Evolutionary conservation across 2,113 vertebrate species (phyloP).

Genomic region (Pachypanchax playfairii): DNA sequence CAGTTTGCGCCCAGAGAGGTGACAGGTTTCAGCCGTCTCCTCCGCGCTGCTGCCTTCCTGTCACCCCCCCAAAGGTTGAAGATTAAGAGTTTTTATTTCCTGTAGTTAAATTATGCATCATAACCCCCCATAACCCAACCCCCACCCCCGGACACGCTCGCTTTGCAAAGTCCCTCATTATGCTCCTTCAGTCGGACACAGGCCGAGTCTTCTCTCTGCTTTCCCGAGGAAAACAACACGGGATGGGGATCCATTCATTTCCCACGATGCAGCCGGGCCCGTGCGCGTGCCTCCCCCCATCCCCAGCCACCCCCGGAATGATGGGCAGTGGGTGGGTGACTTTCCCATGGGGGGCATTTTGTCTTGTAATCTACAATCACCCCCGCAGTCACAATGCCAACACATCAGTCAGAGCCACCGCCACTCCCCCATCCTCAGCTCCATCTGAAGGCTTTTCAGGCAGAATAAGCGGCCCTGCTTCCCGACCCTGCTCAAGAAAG

Average conservation of each 20-base stretch:
- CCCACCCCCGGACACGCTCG: constrained; percentile 27
- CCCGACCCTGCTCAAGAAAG: constrained; percentile 57
- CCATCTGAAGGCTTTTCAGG: constrained; percentile 44
- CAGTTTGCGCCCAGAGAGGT: constrained; percentile 66
- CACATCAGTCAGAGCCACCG: constrained; percentile 67
- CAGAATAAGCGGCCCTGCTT: constrained; percentile 42
- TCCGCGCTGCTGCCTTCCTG: constrained; percentile 52
- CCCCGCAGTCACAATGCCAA: constrained; percentile 58
- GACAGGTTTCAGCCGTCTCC: constrained; percentile 69
- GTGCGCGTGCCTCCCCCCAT: constrained; percentile 15
- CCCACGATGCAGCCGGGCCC: constrained; percentile 55
- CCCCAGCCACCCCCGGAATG: constrained; percentile 8
- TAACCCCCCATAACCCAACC: constrained; percentile 48
- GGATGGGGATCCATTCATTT: constrained; percentile 66
- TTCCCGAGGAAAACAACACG: constrained; percentile 46
- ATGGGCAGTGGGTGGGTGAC: constrained; percentile 65
- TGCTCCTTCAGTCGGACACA: constrained; percentile 52
- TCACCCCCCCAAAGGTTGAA: constrained; percentile 59
- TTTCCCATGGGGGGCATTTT: constrained; percentile 72
- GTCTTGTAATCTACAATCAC: constrained; percentile 62
- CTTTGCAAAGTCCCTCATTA: constrained; percentile 57
- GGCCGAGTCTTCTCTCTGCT: constrained; percentile 38
- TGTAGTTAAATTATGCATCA: constrained; percentile 68
- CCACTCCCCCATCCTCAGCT: constrained; percentile 23
- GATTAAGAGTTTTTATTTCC: constrained; percentile 61